Evolutionary conservation across 2,113 vertebrate species (phyloP).

Genomic region (Poecilia latipinna): DNA sequence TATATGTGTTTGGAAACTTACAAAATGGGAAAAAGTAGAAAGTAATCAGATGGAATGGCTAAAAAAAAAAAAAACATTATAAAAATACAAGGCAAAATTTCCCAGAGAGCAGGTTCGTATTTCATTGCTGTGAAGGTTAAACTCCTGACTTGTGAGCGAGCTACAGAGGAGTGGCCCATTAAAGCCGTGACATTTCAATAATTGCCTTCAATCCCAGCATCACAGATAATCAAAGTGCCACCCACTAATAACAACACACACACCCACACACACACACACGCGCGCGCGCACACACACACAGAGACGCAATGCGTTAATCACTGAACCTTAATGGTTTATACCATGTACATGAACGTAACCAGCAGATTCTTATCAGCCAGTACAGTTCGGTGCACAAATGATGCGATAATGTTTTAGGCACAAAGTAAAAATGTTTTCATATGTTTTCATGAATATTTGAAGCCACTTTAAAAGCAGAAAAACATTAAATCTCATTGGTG

Average conservation of each 20-base stretch:
- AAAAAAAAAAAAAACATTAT: background rate
- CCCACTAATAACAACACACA: conserved; percentile 34
- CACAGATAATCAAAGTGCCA: conserved; percentile 51
- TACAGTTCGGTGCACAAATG: background rate
- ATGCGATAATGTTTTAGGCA: background rate
- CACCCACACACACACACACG: background rate
- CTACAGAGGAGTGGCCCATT: conserved; percentile 48
- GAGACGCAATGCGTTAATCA: conserved; percentile 16
- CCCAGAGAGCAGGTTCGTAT: background rate
- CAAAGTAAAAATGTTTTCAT: background rate
- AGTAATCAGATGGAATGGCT: background rate
- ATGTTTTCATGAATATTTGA: background rate
- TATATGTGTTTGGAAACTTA: background rate
- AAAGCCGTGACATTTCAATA: conserved; percentile 73
- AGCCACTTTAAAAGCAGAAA: background rate
- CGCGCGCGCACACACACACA: background rate
- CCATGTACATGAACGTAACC: conserved; percentile 11
- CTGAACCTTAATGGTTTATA: conserved; percentile 50
- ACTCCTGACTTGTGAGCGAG: conserved; percentile 38
- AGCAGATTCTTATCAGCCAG: background rate
- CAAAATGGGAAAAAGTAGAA: background rate
- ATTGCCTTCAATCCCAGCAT: conserved; percentile 70
- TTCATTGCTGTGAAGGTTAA: conserved; percentile 56
- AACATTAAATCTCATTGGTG: background rate
- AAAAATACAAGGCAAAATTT: conserved; percentile 10